Conservation (phyloP, 2,797 vertebrate genomes). For the Pseudomugil gertrudae region DNA sequence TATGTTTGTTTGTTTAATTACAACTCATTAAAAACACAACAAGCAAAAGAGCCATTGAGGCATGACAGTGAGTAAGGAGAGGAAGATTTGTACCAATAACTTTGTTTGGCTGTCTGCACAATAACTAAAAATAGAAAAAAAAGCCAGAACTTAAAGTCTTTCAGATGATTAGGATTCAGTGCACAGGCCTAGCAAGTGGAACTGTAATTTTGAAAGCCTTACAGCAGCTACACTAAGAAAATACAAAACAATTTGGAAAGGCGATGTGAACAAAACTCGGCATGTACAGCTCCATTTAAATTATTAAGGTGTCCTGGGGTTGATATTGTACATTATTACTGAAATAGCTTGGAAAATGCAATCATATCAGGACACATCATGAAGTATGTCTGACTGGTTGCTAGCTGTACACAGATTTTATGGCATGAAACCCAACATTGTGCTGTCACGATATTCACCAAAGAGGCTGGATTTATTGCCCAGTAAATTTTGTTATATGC, state of each 20-base stretch:
- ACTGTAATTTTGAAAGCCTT: constrained; percentile 48
- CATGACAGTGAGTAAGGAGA: constrained; percentile 51
- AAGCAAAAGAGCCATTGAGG: constrained; percentile 52
- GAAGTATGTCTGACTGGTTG: constrained; percentile 37
- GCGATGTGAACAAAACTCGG: constrained; percentile 39
- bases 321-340: constrained; percentile 38
- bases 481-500: constrained; percentile 59
- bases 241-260: constrained; percentile 49
- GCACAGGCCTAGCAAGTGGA: constrained; percentile 19
- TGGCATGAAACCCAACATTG: constrained; percentile 46
- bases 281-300: constrained; percentile 36
- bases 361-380: constrained; percentile 39
- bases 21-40: constrained; percentile 69
- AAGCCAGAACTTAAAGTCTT: constrained; percentile 38
- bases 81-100: constrained; percentile 58
- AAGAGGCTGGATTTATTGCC: constrained; percentile 62
- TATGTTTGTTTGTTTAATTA: constrained; percentile 69
- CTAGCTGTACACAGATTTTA: constrained; percentile 32
- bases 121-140: constrained; percentile 51
- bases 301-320: constrained; percentile 46
- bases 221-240: constrained; percentile 35
- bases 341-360: constrained; percentile 40
- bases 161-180: constrained; percentile 43
- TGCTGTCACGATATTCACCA: constrained; percentile 46
- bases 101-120: constrained; percentile 46